Conservation (phyloP, 2,797 vertebrate species). For the Lepilemur ruficaudatus region DNA sequence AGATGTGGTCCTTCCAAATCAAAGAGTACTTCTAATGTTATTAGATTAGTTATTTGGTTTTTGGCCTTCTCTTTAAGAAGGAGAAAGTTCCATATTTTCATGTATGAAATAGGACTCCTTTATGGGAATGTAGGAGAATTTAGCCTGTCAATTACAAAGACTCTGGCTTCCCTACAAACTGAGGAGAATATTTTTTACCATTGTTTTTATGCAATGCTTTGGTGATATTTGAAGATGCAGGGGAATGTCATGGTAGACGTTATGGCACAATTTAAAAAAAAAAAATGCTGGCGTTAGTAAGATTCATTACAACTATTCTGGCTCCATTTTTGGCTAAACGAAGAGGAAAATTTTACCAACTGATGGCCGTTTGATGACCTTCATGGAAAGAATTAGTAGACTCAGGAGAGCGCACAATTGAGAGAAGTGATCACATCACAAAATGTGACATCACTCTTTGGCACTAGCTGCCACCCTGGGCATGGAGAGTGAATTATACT, state of each 20-base stretch:
- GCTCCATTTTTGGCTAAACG: constrained; percentile 10
- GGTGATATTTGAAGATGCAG: constrained; percentile 22
- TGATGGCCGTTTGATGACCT: constrained; percentile 66
- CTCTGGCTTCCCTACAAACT: background rate
- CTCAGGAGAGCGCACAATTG: constrained; percentile 47
- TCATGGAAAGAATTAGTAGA: constrained; percentile 57
- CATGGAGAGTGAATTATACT: constrained; percentile 3
- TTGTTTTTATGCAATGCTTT: background rate
- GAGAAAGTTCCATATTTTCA: constrained; percentile 56
- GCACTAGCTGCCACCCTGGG: background rate
- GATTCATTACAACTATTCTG: constrained; percentile 35
- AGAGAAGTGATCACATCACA: constrained; percentile 26
- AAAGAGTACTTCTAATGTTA: constrained; percentile 74
- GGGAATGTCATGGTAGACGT: background rate
- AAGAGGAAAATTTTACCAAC: constrained; percentile 60
- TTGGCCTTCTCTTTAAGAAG: constrained; percentile 44
- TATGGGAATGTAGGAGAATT: constrained; percentile 32
- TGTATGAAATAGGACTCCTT: constrained; percentile 49
- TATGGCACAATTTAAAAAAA: background rate
- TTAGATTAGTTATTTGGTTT: constrained; percentile 48
- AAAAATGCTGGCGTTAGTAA: background rate
- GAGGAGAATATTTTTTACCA: background rate
- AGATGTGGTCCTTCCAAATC: constrained; percentile 69
- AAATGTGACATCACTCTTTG: constrained; percentile 63
- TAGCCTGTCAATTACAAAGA: constrained; percentile 33